Evolutionary conservation across 2,113 vertebrate species (phyloP), one percentile per base, ranked within the genome.

Genomic region (Tupaia chinensis): DNA sequence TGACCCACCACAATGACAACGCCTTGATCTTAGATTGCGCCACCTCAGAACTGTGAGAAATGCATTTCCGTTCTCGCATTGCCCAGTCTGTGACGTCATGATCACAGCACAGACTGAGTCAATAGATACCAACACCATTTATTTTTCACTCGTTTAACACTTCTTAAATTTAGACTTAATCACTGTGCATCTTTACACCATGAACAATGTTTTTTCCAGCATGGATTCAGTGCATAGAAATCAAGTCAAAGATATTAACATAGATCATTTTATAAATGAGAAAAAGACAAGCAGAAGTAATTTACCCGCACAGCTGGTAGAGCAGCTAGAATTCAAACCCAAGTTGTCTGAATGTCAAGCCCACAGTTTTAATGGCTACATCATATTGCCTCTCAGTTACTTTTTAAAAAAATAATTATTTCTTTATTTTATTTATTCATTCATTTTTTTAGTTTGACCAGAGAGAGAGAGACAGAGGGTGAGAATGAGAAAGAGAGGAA

Each of bases 261-360:
- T 44, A 44, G 44, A 44, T 22, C 70, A 34, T 78, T 79, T 89
- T 88, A 58, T 70, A 89, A 53, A 34, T 65, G 56, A 88, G 27
- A 14, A 86, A 96, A 58, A 89, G 69, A 54, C 15, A n/a, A 5
- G 25, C 10, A 44, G 34, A 58, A 90, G 53, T 22, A 32, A 91
- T 86, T 69, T 89, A 54, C 27, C 69, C 12, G 29, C 13, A 73
- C 9, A 91, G 77, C 78, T 72, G 27, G 22, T 32, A 86, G 34
- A 80, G n/a, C 86, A 69, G 17, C 70, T 87, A 61, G 56, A 25
- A 88, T 84, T 92, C 61, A 89, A 58, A 94, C 23, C 25, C 29
- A 58, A 27, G 6, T 58, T 92, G 79, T 89, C 63, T 92, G 78
- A 76, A 92, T 58, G 27, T 34, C 65, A 54, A 94, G 15, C 2